These are phyloP conservation scores for Trachelus troglodyta DNA, from an alignment of 2,888 invertebrate genomes.

Conservation along the genomic window DNA sequence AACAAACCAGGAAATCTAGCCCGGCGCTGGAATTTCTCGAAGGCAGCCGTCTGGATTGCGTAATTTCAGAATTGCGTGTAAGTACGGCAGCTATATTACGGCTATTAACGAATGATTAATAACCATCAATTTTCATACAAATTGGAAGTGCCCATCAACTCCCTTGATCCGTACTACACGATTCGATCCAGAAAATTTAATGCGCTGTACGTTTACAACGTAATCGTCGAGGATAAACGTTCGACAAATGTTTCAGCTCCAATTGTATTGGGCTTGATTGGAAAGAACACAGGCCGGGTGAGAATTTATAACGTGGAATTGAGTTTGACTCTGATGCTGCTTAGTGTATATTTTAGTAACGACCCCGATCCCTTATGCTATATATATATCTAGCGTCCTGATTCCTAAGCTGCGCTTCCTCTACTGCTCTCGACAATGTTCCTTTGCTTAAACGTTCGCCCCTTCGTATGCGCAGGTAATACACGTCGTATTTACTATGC, in stretches of 20 bases:
- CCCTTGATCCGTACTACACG: neutral
- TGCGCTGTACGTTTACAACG: neutral
- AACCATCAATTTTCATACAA: neutral
- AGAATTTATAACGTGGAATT: conserved; percentile 53
- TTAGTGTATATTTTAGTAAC: conserved; percentile 65
- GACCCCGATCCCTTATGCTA: conserved; percentile 64
- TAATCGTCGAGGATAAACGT: neutral
- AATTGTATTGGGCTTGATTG: neutral
- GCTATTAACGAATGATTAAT: neutral
- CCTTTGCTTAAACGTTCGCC: neutral
- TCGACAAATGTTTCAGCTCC: neutral
- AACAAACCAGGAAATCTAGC: neutral
- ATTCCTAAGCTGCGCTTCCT: conserved; percentile 56
- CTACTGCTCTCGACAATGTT: conserved; percentile 48
- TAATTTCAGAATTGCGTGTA: neutral
- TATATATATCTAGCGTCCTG: conserved; percentile 64
- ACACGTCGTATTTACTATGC: neutral
- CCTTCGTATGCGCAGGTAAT: neutral
- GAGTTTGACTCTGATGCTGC: conserved; percentile 55
- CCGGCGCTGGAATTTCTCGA: neutral
- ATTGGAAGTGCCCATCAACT: neutral
- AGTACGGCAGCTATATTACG: neutral
- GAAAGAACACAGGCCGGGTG: conserved; percentile 2
- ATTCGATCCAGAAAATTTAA: neutral
- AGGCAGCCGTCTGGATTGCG: neutral